phyloP scores from a whole-genome alignment of 1,140 invertebrate genomes.

The Pissodes strobi region DNA sequence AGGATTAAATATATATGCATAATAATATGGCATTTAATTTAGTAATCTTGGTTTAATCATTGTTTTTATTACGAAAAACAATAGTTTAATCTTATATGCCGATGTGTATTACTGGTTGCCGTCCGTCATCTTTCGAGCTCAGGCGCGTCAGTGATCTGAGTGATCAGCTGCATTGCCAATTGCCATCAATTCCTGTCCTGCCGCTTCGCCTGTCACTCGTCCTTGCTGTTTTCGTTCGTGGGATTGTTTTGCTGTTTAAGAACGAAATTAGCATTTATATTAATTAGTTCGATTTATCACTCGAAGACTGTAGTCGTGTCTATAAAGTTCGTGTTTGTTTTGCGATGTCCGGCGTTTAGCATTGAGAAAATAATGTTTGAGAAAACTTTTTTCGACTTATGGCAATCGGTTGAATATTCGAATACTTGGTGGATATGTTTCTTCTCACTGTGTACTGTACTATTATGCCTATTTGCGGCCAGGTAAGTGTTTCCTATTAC shows the following conservation, averaged over 20 bases:
- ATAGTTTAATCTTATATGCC: too few relatives aligned
- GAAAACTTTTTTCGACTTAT: conserved; percentile 22
- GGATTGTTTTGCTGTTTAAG: conserved; percentile 18
- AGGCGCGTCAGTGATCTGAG: background rate
- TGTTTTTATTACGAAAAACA: too few relatives aligned
- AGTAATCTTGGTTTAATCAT: too few relatives aligned
- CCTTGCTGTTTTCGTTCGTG: conserved; percentile 7
- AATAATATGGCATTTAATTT: too few relatives aligned
- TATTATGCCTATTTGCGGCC: conserved; percentile 17
- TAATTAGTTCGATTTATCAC: background rate
- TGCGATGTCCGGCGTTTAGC: conserved; percentile 9
- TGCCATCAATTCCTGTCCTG: background rate
- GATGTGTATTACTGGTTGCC: conserved; percentile 1
- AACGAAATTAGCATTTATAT: background rate
- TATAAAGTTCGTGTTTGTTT: background rate
- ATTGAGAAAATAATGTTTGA: conserved; percentile 23
- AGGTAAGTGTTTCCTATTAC: too few relatives aligned
- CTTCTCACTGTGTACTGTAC: conserved; percentile 15
- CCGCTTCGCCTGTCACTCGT: conserved; percentile 11
- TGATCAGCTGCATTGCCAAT: too few relatives aligned
- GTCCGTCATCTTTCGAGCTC: background rate
- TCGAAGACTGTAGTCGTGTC: background rate
- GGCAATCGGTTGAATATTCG: conserved; percentile 16
- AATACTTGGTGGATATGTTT: conserved; percentile 17
- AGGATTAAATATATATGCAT: too few relatives aligned